These are phyloP conservation scores for Syrista parreyssii DNA, from an alignment of 2,888 invertebrate genomes.

Conservation along the genomic window DNA sequence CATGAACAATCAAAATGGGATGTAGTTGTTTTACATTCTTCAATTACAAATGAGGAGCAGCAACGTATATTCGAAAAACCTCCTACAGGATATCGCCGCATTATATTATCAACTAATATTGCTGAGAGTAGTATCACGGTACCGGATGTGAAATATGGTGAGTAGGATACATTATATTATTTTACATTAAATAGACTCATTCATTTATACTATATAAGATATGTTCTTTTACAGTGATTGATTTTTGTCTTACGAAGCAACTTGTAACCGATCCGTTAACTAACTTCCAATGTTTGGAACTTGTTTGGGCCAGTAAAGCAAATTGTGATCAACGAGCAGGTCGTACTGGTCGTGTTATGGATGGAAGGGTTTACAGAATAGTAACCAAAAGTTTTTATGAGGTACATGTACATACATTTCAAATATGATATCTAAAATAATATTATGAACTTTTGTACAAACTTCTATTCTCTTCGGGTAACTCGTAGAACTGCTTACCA, in stretches of 20 bases:
- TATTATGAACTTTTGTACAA: constrained; percentile 16
- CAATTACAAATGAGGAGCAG: constrained; percentile 84
- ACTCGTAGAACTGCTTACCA: constrained; percentile 66
- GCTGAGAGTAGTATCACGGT: constrained; percentile 94
- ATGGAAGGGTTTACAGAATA: constrained; percentile 87
- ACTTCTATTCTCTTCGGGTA: constrained; percentile 7
- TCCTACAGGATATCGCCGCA: constrained; percentile 77
- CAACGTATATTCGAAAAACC: constrained; percentile 73
- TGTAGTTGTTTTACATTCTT: constrained; percentile 77
- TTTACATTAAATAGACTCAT: neutral
- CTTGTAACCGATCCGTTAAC: constrained; percentile 80
- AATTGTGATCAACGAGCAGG: constrained; percentile 92
- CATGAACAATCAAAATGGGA: constrained; percentile 66
- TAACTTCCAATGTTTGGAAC: constrained; percentile 81
- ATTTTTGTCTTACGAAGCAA: constrained; percentile 92
- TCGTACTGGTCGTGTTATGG: constrained; percentile 88
- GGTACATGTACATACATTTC: constrained; percentile 54
- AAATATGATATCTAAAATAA: constrained; percentile 13
- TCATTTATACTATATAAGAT: neutral
- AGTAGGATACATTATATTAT: constrained; percentile 17
- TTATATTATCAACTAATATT: constrained; percentile 91
- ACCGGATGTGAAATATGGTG: constrained; percentile 86
- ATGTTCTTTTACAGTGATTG: constrained; percentile 77
- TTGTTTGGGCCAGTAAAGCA: constrained; percentile 90
- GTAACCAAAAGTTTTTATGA: constrained; percentile 76